Evolutionary conservation across 1,140 invertebrate species (phyloP).

Genomic region (Uloborus diversus): DNA sequence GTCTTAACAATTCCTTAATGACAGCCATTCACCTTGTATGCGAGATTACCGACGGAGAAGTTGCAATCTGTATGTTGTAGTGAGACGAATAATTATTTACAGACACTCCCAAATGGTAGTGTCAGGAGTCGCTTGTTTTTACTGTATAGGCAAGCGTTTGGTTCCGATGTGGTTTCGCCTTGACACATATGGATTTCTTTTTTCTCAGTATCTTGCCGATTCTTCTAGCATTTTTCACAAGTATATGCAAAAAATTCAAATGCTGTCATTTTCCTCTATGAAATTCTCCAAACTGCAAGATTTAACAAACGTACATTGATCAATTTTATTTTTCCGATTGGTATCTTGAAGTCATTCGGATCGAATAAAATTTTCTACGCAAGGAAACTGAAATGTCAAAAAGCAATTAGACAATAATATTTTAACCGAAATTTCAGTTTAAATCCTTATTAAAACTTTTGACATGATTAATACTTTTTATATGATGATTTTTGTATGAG

Average conservation of each 20-base stretch:
- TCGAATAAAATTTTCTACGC: neutral
- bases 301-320: neutral
- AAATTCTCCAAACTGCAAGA: neutral
- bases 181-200: constrained; percentile 20
- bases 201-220: constrained; percentile 1
- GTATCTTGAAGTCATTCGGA: neutral
- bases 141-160: neutral
- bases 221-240: constrained; percentile 4
- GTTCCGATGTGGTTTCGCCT: neutral
- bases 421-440: no score
- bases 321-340: neutral
- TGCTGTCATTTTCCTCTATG: neutral
- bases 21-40: constrained; percentile 20
- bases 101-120: constrained; percentile 16
- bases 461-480: no score
- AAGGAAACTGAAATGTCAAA: no score
- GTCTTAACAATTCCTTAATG: constrained; percentile 29
- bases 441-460: no score
- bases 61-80: constrained; percentile 11
- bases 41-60: neutral
- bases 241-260: neutral
- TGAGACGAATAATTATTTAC: constrained; percentile 17
- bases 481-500: no score
- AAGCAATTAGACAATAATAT: no score
- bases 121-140: constrained; percentile 5